These are phyloP conservation scores for Cataglyphis livida DNA, from an alignment of 2,888 invertebrate genomes.

Conservation along the genomic window DNA sequence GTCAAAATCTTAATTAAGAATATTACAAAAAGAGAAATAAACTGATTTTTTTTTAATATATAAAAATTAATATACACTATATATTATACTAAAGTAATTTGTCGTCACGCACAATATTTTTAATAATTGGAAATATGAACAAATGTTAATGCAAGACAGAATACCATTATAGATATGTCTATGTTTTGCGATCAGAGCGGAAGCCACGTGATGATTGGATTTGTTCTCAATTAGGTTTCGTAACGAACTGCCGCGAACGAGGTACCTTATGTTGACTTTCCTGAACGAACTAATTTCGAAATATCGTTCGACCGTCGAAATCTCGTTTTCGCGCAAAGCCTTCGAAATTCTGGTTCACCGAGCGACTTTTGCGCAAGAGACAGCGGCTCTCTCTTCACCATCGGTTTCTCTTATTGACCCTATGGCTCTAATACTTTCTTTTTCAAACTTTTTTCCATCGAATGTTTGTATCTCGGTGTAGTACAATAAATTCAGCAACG, in stretches of 20 bases:
- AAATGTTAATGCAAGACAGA: conserved; percentile 5
- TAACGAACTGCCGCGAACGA: conserved; percentile 53
- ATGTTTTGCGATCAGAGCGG: conserved; percentile 11
- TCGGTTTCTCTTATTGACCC: conserved; percentile 36
- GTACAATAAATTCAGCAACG: neutral
- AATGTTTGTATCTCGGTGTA: neutral
- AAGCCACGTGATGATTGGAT: conserved; percentile 55
- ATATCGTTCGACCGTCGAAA: conserved; percentile 39
- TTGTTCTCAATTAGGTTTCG: conserved; percentile 64
- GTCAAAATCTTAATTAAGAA: conserved; percentile 7
- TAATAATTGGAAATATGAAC: neutral
- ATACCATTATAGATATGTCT: neutral
- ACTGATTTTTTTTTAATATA: neutral
- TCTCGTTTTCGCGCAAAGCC: conserved; percentile 47
- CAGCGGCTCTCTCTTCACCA: conserved; percentile 5
- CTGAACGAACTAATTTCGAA: conserved; percentile 38
- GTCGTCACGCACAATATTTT: neutral
- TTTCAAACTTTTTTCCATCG: conserved; percentile 26
- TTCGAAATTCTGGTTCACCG: conserved; percentile 41
- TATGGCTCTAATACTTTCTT: neutral
- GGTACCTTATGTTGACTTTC: conserved; percentile 43
- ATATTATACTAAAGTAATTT: neutral
- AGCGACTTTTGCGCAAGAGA: conserved; percentile 27
- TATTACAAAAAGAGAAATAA: neutral
- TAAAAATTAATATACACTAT: neutral